Conservation (phyloP, 2,797 vertebrate genomes). For the Eleutherodactylus coqui region DNA sequence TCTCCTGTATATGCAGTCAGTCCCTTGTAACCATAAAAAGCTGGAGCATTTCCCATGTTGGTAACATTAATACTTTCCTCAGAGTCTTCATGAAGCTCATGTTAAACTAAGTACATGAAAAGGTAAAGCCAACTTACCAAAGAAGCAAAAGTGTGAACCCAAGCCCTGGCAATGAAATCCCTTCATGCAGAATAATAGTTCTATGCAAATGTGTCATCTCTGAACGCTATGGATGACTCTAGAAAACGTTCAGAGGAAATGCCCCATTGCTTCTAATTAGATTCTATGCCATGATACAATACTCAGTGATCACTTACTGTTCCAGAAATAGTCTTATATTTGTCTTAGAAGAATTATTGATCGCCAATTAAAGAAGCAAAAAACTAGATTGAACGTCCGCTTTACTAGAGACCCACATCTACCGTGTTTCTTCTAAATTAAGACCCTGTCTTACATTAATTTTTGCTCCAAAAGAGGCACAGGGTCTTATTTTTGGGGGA, state of each 20-base stretch:
- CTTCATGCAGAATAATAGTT: slow-evolving; percentile 27
- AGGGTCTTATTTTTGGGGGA: too few relatives aligned
- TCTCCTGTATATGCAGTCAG: background rate
- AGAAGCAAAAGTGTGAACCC: background rate
- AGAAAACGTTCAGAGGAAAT: slow-evolving; percentile 10
- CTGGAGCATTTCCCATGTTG: background rate
- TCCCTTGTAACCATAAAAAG: background rate
- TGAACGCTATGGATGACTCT: background rate
- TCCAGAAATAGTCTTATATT: slow-evolving; percentile 6
- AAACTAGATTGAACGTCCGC: too few relatives aligned
- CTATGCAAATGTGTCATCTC: slow-evolving; percentile 34
- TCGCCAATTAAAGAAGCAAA: background rate
- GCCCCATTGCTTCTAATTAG: slow-evolving; percentile 53
- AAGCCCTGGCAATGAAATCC: background rate
- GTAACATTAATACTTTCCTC: background rate
- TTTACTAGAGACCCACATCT: too few relatives aligned
- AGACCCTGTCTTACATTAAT: too few relatives aligned
- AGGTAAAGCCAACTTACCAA: slow-evolving; percentile 15
- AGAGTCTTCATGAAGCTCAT: background rate
- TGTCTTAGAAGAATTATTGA: background rate
- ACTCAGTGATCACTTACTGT: background rate
- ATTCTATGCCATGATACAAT: slow-evolving; percentile 25
- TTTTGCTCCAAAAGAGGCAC: too few relatives aligned
- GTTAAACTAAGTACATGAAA: background rate
- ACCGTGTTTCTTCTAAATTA: too few relatives aligned